Percentiles rank a stretch among this genome's conserved stretches.
Conservation (phyloP, 2,797 vertebrate genomes). For the Halcyon leucocephala region DNA sequence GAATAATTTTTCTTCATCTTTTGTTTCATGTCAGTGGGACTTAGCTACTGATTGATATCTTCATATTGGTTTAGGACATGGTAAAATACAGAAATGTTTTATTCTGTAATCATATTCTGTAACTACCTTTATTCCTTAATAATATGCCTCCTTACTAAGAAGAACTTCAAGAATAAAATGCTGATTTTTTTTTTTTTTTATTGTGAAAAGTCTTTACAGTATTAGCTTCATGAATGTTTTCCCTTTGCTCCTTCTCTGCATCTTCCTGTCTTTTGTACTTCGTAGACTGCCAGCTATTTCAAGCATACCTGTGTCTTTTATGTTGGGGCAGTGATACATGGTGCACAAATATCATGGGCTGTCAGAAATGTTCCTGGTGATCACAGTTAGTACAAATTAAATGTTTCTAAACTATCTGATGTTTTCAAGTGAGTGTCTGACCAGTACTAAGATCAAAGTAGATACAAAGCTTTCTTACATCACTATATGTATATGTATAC, state of each 20-base stretch:
- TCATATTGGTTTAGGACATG: background rate
- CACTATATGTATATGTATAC: background rate
- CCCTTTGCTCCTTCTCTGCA: background rate
- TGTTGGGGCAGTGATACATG: background rate
- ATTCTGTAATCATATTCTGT: background rate
- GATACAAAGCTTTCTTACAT: background rate
- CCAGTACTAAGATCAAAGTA: background rate
- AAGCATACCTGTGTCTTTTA: background rate
- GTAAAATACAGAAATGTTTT: background rate
- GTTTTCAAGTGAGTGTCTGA: background rate
- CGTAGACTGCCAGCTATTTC: background rate
- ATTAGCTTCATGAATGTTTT: background rate
- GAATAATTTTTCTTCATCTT: background rate
- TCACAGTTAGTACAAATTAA: background rate
- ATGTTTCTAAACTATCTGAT: background rate
- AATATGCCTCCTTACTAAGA: background rate
- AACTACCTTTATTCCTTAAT: background rate
- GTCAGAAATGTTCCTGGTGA: background rate
- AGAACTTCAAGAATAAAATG: background rate
- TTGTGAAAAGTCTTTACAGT: background rate
- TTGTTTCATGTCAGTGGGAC: background rate
- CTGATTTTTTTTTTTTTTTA: background rate
- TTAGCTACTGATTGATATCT: background rate
- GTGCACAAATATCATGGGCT: background rate
- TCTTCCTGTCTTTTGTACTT: background rate